Percentiles rank a stretch among this genome's conserved stretches.
Conservation (phyloP, 2,113 vertebrate genomes). For the Pelodiscus sinensis region DNA sequence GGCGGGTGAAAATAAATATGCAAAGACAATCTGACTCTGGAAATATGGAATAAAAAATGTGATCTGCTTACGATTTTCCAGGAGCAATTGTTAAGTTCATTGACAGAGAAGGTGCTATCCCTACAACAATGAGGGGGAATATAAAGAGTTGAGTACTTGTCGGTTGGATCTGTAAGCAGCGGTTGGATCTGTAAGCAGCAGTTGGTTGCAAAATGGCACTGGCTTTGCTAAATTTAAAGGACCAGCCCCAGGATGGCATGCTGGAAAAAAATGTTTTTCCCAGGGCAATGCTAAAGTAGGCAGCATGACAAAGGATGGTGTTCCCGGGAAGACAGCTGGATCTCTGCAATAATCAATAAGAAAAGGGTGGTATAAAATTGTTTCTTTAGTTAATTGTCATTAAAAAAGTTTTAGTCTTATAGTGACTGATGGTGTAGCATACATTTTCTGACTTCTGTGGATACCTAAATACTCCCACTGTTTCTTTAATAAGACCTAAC, state of each 20-base stretch:
- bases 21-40: neutral
- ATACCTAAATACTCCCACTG: neutral
- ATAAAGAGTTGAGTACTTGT: neutral
- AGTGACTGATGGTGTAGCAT: neutral
- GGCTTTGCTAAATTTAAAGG: neutral
- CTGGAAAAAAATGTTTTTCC: neutral
- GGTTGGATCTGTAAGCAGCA: neutral
- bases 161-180: neutral
- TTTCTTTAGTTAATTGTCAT: neutral
- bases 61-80: neutral
- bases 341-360: accelerated
- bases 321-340: neutral
- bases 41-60: neutral
- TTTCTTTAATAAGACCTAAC: neutral
- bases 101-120: neutral
- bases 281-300: neutral
- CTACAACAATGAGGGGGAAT: neutral
- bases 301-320: neutral
- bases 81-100: neutral
- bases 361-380: too few relatives aligned
- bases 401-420: neutral
- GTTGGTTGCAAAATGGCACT: neutral
- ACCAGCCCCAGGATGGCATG: neutral
- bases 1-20: neutral
- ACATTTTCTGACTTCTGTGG: neutral